Evolutionary conservation across 2,113 vertebrate genomes (phyloP).

Genomic region (Oreocharis arfaki): DNA sequence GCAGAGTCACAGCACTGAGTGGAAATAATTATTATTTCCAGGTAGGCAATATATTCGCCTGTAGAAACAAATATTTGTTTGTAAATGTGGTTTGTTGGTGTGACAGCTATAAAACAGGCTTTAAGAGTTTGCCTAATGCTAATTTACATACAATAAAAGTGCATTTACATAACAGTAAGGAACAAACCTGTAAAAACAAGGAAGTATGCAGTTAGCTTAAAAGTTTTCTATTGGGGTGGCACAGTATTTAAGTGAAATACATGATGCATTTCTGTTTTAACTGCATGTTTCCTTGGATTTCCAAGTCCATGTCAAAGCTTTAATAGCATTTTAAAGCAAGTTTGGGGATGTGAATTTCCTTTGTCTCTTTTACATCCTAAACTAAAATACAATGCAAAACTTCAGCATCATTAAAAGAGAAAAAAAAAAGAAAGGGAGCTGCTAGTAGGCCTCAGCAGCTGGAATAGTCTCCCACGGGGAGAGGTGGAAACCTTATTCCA

Average conservation of each 20-base stretch:
- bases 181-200: neutral
- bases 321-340: neutral
- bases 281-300: neutral
- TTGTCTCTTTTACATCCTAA: neutral
- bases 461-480: conserved; percentile 15
- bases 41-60: neutral
- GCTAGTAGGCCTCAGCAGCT: neutral
- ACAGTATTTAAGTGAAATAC: neutral
- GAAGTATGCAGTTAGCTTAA: neutral
- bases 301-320: neutral
- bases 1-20: neutral
- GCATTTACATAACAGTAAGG: conserved; percentile 15
- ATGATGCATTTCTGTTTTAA: neutral
- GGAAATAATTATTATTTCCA: neutral
- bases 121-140: neutral
- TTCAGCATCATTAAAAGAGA: neutral
- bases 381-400: conserved; percentile 17
- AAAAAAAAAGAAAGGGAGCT: neutral
- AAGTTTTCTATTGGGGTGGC: neutral
- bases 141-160: conserved; percentile 23
- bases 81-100: neutral
- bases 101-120: neutral
- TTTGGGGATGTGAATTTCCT: neutral
- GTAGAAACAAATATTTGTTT: conserved; percentile 32
- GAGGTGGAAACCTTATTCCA: conserved; percentile 39